Evolutionary conservation across 2,113 vertebrate species (phyloP), one percentile per base, ranked within the genome.

Genomic region (Megalops atlanticus): DNA sequence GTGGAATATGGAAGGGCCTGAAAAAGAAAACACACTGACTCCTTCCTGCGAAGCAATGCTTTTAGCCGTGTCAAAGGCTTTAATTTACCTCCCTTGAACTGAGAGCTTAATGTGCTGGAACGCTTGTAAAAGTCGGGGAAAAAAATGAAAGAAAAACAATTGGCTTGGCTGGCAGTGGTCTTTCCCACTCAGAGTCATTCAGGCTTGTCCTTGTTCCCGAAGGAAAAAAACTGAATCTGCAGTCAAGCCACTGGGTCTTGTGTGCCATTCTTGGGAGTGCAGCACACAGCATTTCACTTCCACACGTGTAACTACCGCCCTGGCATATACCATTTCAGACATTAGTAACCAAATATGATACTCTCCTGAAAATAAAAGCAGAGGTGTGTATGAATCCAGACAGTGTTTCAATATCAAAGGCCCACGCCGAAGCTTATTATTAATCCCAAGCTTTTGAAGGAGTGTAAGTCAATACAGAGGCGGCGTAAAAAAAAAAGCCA

Each of bases 11-110:
- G 49, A 45, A 58, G 10, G 40, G 4, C 14, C 47, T 21, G 47
- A 52, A 54, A 77, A 75, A 21, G 27, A 77, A 54, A 77, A n/a
- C n/a, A 68, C 58, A 68, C 11, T 68, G 58, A 52, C 45, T 35
- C 35, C 76, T 33, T 27, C 14, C 45, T 54, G 8, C 35, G 35
- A 39, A 36, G 24, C 16, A 14, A 15, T 38, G 45, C 45, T 38
- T 77, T 77, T 52, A 52, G 76, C 18, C 36, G 47, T 38, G 43
- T 38, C 35, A 36, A 31, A 43, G 33, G 33, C 21, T 54, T 77
- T 54, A 35, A 52, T 31, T 52, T 18, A 52, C 16, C n/a, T 35
- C 47, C 49, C 45, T 24, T 54, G 18, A 21, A 54, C 33, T 43
- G 45, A 36, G 49, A 31, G 31, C 18, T 52, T 77, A 52, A 52